phyloP scores from a whole-genome alignment of 2,113 vertebrate species.

The Prionailurus viverrinus region DNA sequence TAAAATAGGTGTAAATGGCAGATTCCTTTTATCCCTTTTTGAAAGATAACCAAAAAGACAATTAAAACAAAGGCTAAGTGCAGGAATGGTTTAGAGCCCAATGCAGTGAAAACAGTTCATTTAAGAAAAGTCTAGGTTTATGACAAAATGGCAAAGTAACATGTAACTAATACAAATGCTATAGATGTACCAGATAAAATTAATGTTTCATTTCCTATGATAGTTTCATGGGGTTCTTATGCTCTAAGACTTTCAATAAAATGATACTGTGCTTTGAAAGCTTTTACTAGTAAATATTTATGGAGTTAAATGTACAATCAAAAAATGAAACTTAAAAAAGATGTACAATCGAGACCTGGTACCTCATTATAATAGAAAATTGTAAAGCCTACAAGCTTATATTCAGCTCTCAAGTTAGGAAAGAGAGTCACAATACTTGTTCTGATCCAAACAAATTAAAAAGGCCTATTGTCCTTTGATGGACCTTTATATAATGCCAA shows the following conservation, averaged over 20 bases:
- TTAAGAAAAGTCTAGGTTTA: slow-evolving; percentile 22
- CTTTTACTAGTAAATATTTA: slow-evolving; percentile 30
- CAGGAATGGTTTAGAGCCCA: slow-evolving; percentile 23
- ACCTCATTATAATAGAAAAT: not conserved
- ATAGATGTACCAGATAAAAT: not conserved
- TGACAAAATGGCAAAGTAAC: slow-evolving; percentile 44
- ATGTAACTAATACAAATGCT: not conserved
- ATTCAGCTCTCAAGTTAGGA: slow-evolving; percentile 6
- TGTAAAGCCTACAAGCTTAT: not conserved
- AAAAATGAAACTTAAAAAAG: slow-evolving; percentile 54
- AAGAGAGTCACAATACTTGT: not conserved
- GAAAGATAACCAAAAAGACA: slow-evolving; percentile 69
- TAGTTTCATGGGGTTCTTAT: not conserved
- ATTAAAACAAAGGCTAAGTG: slow-evolving; percentile 55
- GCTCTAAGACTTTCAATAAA: slow-evolving; percentile 56
- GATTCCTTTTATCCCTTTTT: slow-evolving; percentile 94
- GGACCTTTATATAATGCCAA: slow-evolving; percentile 31
- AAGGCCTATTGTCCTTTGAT: not conserved
- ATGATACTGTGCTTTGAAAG: slow-evolving; percentile 37
- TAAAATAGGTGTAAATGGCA: slow-evolving; percentile 96
- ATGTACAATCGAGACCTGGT: not conserved
- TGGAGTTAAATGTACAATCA: not conserved
- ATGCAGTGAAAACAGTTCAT: slow-evolving; percentile 35
- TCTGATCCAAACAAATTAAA: slow-evolving; percentile 14
- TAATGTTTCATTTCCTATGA: not conserved